Base-by-base conservation (phyloP, 2,888 invertebrate genomes). In the Pantelozetes paolii region DNA sequence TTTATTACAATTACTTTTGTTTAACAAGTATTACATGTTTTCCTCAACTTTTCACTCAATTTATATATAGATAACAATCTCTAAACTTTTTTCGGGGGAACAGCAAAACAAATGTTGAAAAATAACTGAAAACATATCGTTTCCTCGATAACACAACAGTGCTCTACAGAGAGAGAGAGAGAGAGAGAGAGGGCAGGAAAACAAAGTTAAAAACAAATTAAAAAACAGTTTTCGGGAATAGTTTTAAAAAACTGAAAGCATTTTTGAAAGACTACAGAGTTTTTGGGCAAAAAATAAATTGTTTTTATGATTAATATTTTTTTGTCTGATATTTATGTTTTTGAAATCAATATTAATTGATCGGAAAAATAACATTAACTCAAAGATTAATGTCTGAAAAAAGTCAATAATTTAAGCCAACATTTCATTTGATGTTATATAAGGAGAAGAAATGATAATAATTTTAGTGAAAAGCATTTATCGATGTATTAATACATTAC, bases 331-430 rank as follows among this genome's bases (percentile, higher is more conserved):
- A 54, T 45, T 48, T 71, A 50, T 50, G 40, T 70, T 70, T 32
- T 48, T 42, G 32, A 54, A 50, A 54, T 71, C 71, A 45, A 48
- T 50, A 71, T 71, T 71, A 71, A 71, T 71, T 48, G 71, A 32
- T 50, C 20, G 40, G 30, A 28, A n/a, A 50, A 32, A 20, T 20
- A 69, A 13, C 48, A 40, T 45, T 69, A 45, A 45, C 26, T 50
- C 18, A 28, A 71, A 71, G 13, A 26, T 48, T 54, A 71, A 50
- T 45, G n/a, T 30, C 50, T 20, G 8, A 42, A 36, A 42, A 69
- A n/a, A n/a, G 45, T 23, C 26, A 45, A 57, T 57, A 57, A 57
- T 57, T 26, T 30, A 15, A 15, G 45, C 15, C 15, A 45, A 45
- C 45, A 45, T 45, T 15, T 6, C 15, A 13, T 45, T 15, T 45